Conservation (phyloP, 2,113 vertebrate genomes). For the Sturnus vulgaris region DNA sequence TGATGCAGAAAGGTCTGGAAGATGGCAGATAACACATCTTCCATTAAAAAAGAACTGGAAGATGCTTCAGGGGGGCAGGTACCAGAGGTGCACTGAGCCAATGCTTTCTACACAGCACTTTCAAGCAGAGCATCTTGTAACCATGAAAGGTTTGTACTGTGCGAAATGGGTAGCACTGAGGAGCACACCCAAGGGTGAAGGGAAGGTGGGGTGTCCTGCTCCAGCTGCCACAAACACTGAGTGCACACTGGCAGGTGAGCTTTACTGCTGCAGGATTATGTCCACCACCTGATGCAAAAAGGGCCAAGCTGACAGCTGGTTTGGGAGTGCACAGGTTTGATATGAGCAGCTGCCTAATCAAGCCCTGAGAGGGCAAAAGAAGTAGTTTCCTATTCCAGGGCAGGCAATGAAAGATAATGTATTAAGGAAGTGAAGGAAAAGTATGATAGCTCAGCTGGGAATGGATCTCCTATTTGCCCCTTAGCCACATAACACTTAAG, state of each 20-base stretch:
- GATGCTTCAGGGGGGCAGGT: not conserved
- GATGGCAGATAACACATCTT: not conserved
- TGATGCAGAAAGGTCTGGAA: not conserved
- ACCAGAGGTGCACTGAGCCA: not conserved
- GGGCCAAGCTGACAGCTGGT: not conserved
- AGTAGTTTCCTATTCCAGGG: not conserved
- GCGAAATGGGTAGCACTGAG: not conserved
- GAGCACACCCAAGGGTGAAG: not conserved
- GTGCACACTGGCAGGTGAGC: accelerated
- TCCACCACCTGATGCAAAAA: not conserved
- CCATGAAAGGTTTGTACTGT: not conserved
- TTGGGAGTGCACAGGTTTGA: not conserved
- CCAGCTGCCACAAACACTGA: not conserved
- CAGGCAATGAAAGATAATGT: not conserved
- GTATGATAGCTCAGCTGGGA: not conserved
- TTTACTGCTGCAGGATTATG: not conserved
- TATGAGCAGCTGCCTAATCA: not conserved
- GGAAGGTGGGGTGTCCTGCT: not conserved
- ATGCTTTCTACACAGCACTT: not conserved
- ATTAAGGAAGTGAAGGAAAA: not conserved
- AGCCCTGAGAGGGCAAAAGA: not conserved
- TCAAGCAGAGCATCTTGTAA: not conserved
- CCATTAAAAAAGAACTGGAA: not conserved
- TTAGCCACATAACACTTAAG: not conserved
- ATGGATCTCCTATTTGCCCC: not conserved